phyloP scores from a whole-genome alignment of 2,797 vertebrate species.

The Platalea minor region DNA sequence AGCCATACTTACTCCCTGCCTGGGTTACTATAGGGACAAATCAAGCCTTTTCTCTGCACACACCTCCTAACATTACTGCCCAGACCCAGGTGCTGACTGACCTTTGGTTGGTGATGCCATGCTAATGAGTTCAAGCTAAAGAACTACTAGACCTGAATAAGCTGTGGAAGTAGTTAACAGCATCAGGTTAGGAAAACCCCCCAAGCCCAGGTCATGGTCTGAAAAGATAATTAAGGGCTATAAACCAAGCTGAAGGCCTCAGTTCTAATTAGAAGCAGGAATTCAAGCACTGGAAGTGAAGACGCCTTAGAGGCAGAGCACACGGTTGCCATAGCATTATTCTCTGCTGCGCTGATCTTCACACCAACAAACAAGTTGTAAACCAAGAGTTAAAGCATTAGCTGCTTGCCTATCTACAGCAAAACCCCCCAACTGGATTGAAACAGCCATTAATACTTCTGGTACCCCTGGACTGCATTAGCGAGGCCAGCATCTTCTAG shows the following conservation, averaged over 20 bases:
- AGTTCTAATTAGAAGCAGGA: not conserved
- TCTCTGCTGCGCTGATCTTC: not conserved
- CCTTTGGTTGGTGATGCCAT: fast-evolving
- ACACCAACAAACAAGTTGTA: not conserved
- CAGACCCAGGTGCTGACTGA: fast-evolving
- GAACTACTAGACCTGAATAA: not conserved
- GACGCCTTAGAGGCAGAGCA: not conserved
- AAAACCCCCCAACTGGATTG: not conserved
- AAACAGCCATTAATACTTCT: not conserved
- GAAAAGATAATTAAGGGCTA: conserved; percentile 11
- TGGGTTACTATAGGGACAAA: not conserved
- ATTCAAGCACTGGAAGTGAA: not conserved
- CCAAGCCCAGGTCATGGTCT: not conserved
- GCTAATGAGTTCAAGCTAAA: not conserved
- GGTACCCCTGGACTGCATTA: too few species aligned
- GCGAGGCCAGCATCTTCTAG: not conserved
- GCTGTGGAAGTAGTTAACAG: not conserved
- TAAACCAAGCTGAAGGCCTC: not conserved
- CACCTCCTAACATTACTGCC: not conserved
- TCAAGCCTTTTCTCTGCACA: not conserved
- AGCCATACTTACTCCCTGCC: not conserved
- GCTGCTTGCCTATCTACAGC: not conserved
- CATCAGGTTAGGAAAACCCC: not conserved
- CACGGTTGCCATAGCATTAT: not conserved
- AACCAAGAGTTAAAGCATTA: not conserved